These are phyloP conservation scores for Eulemur rubriventer DNA, from an alignment of 2,797 vertebrate genomes.

Conservation along the genomic window DNA sequence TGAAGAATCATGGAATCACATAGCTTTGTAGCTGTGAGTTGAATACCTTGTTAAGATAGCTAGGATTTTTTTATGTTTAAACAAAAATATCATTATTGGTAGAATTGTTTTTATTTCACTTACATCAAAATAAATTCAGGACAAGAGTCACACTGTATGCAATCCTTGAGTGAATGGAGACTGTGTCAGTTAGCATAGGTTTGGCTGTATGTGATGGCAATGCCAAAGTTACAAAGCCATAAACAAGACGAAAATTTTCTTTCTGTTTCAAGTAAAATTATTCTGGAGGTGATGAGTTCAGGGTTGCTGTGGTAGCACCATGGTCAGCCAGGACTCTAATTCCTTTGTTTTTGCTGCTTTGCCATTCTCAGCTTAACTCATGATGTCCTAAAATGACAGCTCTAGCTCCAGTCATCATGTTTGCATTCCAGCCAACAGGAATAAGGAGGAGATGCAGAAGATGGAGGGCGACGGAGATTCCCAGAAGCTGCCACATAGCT, in stretches of 20 bases:
- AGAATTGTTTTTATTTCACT: conserved; percentile 22
- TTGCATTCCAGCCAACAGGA: neutral
- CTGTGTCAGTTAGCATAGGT: neutral
- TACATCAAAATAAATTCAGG: conserved; percentile 1
- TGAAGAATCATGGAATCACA: neutral
- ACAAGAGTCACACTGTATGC: neutral
- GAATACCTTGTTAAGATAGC: neutral
- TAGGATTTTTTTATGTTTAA: conserved; percentile 26
- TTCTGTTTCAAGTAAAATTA: conserved; percentile 43
- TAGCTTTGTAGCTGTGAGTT: neutral
- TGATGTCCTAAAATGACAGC: neutral
- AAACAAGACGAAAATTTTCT: neutral
- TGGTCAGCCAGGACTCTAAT: neutral
- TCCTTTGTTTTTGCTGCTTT: conserved; percentile 6
- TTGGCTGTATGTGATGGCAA: neutral
- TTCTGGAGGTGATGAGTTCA: neutral
- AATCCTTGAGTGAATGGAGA: neutral
- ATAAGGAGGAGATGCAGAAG: neutral
- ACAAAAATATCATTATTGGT: neutral
- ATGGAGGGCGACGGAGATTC: neutral
- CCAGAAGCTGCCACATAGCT: neutral
- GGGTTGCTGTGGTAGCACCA: neutral
- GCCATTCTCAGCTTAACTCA: neutral
- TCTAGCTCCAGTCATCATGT: neutral
- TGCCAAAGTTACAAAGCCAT: neutral